Base-by-base conservation (phyloP, 2,888 invertebrate genomes). In the Rhingia campestris region DNA sequence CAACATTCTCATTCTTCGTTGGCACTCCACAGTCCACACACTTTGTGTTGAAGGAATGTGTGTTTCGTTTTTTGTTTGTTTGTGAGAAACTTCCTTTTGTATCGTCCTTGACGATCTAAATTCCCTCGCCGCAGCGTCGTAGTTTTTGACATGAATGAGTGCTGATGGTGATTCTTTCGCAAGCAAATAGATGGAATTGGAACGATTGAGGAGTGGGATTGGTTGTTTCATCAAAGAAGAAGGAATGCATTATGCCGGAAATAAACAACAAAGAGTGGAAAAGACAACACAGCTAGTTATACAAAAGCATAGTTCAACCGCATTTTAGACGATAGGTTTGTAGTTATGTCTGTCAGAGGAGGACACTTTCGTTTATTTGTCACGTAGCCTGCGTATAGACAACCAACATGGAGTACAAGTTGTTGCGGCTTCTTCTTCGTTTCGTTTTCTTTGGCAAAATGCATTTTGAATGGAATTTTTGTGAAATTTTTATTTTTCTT, bases 101-200 rank as follows among this genome's bases (percentile, higher is more conserved):
- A 35, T 66, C 79, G 82, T 82, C 82, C 82, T 82, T 82, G 82
- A 73, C 79, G 82, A 73, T 82, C 82, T 74, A 82, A 79, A 79
- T 82, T 73, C 67, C 63, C 32, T 51, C 47, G 43, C 9, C 10
- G 39, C 22, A 51, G 45, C 53, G 61, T 6, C 35, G 37, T 58
- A 7, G 22, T 64, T 82, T 56, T 69, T 47, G 51, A 64, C 39
- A 73, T 67, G 73, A 69, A 81, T 66, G 66, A 58, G 58, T 53
- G 59, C 22, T 22, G 22, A 22, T 22, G 22, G 39, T 47, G 33
- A 37, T 35, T 45, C 33, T 63, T 43, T 51, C 37, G 49, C 30
- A 43, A 37, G 41, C 67, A 63, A 59, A 67, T 32, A 58, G 39
- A 54, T 32, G 32, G 45, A 10, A 58, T 30, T 14, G 47, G 10